Evolutionary conservation across 2,113 vertebrate genomes (phyloP).

Genomic region (Xiphophorus couchianus): DNA sequence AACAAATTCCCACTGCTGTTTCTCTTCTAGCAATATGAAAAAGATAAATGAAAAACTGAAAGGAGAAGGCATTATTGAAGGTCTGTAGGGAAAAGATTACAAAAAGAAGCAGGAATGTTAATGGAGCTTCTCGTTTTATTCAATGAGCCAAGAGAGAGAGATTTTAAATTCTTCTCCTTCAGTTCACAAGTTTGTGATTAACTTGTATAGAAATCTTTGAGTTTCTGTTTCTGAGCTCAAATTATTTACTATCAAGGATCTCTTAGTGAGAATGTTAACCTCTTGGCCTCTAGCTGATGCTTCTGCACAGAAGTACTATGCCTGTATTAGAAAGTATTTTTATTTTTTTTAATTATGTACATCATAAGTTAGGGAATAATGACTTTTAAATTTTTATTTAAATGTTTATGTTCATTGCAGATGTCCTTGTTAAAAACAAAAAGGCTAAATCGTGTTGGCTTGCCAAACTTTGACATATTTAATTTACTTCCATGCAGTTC

Average conservation of each 20-base stretch:
- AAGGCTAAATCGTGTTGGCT: neutral
- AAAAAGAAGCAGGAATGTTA: constrained; percentile 56
- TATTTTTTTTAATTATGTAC: too few relatives aligned
- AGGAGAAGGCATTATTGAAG: constrained; percentile 22
- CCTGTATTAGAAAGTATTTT: neutral
- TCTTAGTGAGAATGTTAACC: neutral
- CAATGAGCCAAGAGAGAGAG: constrained; percentile 4
- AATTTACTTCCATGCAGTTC: neutral
- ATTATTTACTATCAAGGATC: neutral
- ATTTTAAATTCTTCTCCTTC: neutral
- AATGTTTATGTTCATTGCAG: neutral
- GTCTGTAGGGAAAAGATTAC: constrained; percentile 25
- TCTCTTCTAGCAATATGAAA: constrained; percentile 27
- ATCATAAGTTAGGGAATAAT: neutral
- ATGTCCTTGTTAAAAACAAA: neutral
- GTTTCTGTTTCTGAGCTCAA: constrained; percentile 6
- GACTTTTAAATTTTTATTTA: neutral
- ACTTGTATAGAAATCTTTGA: neutral
- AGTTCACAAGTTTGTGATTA: constrained; percentile 1
- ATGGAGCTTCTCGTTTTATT: constrained; percentile 54
- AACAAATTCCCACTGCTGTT: constrained; percentile 18
- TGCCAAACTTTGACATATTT: neutral
- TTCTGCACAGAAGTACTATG: neutral
- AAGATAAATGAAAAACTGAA: constrained; percentile 28
- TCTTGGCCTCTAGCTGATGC: neutral